A percentile compares a stretch with the other conserved stretches of the same genome.
Conservation (phyloP, 2,888 invertebrate species). For the Cataglyphis albicans region DNA sequence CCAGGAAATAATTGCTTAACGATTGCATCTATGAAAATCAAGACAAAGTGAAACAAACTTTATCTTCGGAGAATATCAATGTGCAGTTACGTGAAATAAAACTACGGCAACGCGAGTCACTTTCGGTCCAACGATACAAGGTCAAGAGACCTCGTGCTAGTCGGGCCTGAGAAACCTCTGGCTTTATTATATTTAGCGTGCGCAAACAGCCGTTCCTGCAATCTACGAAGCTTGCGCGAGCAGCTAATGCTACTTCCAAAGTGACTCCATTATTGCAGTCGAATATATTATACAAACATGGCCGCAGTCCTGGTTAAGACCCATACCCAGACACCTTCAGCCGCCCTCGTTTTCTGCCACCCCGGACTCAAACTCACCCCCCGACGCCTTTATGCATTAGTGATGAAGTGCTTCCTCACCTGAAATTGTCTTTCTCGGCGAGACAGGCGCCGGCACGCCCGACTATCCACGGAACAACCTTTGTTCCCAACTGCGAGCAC, state of each 20-base stretch:
- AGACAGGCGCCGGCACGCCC: conserved; percentile 69
- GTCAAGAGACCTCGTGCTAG: conserved; percentile 11
- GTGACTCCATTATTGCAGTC: conserved; percentile 80
- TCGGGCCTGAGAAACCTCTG: conserved; percentile 61
- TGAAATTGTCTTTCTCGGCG: conserved; percentile 77
- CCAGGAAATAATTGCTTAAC: neutral
- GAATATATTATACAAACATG: conserved; percentile 80
- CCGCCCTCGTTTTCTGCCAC: conserved; percentile 30
- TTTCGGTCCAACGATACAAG: conserved; percentile 24
- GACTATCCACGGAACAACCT: conserved; percentile 63
- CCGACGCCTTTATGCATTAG: conserved; percentile 75
- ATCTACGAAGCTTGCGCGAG: conserved; percentile 71
- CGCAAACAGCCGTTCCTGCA: conserved; percentile 80
- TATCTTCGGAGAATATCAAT: neutral
- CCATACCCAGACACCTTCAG: conserved; percentile 32
- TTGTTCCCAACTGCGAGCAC: conserved; percentile 59
- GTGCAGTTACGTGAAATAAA: conserved; percentile 28
- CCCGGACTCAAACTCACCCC: conserved; percentile 49
- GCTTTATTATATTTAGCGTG: conserved; percentile 82
- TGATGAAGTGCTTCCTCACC: conserved; percentile 76
- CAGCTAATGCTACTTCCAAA: conserved; percentile 80
- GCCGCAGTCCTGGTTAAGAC: conserved; percentile 69
- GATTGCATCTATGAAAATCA: neutral
- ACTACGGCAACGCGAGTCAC: conserved; percentile 2
- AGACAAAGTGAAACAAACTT: neutral